Percentiles rank a stretch among this genome's conserved stretches.
Conservation (phyloP, 1,140 invertebrate genomes). For the Orius insidiosus region DNA sequence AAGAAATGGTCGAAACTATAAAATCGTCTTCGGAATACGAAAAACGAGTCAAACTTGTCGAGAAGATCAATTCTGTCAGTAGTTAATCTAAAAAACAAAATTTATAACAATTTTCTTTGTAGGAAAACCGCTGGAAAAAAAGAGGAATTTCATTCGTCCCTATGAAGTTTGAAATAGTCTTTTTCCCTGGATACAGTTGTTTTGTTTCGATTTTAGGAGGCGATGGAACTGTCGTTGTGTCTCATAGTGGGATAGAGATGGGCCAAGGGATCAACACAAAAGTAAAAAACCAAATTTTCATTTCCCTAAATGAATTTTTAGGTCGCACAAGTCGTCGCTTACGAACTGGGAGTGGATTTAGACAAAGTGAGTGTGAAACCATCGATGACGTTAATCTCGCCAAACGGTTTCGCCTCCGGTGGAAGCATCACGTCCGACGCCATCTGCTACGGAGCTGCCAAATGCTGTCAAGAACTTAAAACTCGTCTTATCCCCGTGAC, state of each 20-base stretch:
- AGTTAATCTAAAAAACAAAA: not conserved
- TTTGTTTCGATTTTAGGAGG: slow-evolving; percentile 71
- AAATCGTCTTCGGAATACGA: slow-evolving; percentile 40
- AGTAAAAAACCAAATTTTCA: slow-evolving; percentile 25
- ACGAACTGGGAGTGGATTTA: slow-evolving; percentile 50
- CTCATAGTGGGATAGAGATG: slow-evolving; percentile 86
- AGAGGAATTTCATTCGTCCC: slow-evolving; percentile 50
- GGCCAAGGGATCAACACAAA: slow-evolving; percentile 92
- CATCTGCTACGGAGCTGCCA: slow-evolving; percentile 35
- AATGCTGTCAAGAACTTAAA: slow-evolving; percentile 45
- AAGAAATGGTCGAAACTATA: slow-evolving; percentile 35
- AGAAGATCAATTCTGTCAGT: slow-evolving; percentile 39
- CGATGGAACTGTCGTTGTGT: slow-evolving; percentile 78
- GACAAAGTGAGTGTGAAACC: slow-evolving; percentile 49
- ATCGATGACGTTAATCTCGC: slow-evolving; percentile 38
- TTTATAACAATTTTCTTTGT: not conserved
- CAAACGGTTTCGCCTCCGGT: slow-evolving; percentile 40
- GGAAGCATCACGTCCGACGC: slow-evolving; percentile 54
- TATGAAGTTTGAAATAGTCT: slow-evolving; percentile 53
- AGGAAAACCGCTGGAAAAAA: slow-evolving; percentile 49
- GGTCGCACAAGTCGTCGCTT: slow-evolving; percentile 58
- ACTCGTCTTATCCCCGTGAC: slow-evolving; percentile 43
- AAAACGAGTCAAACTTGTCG: slow-evolving; percentile 32
- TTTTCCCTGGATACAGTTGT: slow-evolving; percentile 66
- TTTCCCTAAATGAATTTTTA: slow-evolving; percentile 22